Evolutionary conservation across 2,113 vertebrate species (phyloP).

Genomic region (Corythaixoides concolor): DNA sequence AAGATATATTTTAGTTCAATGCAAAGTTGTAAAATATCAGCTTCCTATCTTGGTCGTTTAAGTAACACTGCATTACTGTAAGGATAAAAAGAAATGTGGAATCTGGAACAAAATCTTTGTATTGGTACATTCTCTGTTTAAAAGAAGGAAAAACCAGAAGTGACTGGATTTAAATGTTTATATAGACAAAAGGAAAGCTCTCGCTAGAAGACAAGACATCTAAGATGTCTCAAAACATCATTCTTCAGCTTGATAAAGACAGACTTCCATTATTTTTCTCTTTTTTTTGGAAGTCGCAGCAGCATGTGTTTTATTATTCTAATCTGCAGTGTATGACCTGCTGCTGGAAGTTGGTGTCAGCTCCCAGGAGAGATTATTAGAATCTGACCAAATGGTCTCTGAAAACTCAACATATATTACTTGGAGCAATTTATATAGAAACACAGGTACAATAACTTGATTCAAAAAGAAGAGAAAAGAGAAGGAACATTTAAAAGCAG

Average conservation of each 20-base stretch:
- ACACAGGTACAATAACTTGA: not conserved
- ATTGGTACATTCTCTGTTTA: not conserved
- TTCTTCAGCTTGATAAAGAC: slow-evolving; percentile 12
- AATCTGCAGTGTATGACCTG: slow-evolving; percentile 52
- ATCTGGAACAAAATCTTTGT: not conserved
- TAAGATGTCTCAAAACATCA: slow-evolving; percentile 16
- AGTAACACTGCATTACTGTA: not conserved
- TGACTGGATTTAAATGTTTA: not conserved
- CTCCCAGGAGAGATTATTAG: slow-evolving; percentile 77
- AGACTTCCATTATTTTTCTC: not conserved
- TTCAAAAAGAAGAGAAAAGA: not conserved
- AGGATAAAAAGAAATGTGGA: not conserved
- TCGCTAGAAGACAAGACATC: not conserved
- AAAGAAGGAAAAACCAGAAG: not conserved
- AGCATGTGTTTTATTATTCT: slow-evolving; percentile 63
- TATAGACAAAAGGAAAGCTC: slow-evolving; percentile 15
- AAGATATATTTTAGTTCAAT: not conserved
- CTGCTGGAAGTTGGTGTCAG: slow-evolving; percentile 70
- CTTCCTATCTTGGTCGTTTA: not conserved
- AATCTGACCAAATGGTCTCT: slow-evolving; percentile 73
- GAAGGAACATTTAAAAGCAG: slow-evolving; percentile 4
- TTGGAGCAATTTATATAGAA: slow-evolving; percentile 59
- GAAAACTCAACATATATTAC: slow-evolving; percentile 61
- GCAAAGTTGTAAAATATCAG: not conserved
- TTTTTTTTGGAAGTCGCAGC: not conserved